Base-by-base conservation (phyloP, 2,113 vertebrate species). In the Salvelinus sp. region DNA sequence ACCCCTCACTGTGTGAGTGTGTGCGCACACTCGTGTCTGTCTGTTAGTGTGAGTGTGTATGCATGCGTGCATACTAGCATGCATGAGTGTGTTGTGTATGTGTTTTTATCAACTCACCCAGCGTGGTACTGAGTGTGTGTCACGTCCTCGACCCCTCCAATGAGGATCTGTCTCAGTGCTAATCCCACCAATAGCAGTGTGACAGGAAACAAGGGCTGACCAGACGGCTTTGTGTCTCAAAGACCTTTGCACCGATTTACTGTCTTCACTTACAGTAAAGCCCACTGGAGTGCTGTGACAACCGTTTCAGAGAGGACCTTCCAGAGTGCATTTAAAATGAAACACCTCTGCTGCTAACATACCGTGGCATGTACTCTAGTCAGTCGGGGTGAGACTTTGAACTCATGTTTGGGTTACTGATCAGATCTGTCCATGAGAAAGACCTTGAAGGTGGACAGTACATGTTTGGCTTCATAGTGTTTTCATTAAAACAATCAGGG, bases 161-260 rank as follows among this genome's bases (percentile, higher is more conserved):
- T 83, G 83, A 88, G 87, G 87, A 87, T 83, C 79, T 79, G 88
- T 79, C 79, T 79, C 14, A 6, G 85, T 80, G 86, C 84, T 91
- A 90, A 91, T 91, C 88, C 88, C 80, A 78, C 85, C 77, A 82
- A 83, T 80, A 83, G 76, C 82, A 82, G 87, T 82, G 84, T 83
- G 90, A 87, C 88, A 91, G 88, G 87, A 91, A 89, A 87, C 90
- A 84, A 79, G 87, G 82, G 83, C 86, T 86, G 66, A 86, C 86
- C 82, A 82, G 82, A 77, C 83, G 85, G 89, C 89, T 90, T 88
- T 90, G 88, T 91, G 86, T 86, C 71, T 85, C 74, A 75, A 10
- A 6, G 88, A 91, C 91, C 90, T 91, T 87, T 90, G 88, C 87
- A 88, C 91, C 79, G 82, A 86, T 88, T 88, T 91, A 83, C 90